These are phyloP conservation scores for Megaleporinus macrocephalus DNA, from an alignment of 2,113 vertebrate species.

Conservation along the genomic window DNA sequence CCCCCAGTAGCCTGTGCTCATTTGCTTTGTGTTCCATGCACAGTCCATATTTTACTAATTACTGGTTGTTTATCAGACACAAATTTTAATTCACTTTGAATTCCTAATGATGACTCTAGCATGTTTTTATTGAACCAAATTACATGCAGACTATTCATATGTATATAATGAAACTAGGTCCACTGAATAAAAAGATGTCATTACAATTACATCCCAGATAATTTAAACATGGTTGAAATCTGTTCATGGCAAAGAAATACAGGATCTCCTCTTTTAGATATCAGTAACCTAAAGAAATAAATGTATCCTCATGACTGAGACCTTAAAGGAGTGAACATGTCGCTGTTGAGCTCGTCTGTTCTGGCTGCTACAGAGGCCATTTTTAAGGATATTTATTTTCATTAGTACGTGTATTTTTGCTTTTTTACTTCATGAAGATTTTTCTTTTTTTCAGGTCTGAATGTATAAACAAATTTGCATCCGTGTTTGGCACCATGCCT, in stretches of 20 bases:
- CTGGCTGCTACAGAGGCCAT: background rate
- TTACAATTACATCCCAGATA: background rate
- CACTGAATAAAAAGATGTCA: no score
- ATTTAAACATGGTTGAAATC: background rate
- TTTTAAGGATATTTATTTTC: background rate
- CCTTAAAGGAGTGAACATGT: no score
- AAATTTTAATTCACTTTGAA: background rate
- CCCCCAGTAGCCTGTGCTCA: background rate
- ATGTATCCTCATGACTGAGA: no score
- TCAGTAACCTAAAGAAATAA: background rate
- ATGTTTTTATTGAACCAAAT: no score
- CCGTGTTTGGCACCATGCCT: conserved; percentile 96
- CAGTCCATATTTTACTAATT: background rate
- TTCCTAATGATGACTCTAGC: background rate
- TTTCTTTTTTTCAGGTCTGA: conserved; percentile 82
- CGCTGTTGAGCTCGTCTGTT: background rate
- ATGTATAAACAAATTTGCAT: conserved; percentile 99
- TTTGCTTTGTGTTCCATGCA: background rate
- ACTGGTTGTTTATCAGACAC: background rate
- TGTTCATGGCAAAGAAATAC: background rate
- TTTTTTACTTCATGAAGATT: background rate
- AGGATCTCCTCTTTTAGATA: background rate
- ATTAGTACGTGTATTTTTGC: no score
- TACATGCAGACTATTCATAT: no score
- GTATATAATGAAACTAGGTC: no score